Evolutionary conservation across 2,113 vertebrate genomes (phyloP).

Genomic region (Coptodon bakossiorum): DNA sequence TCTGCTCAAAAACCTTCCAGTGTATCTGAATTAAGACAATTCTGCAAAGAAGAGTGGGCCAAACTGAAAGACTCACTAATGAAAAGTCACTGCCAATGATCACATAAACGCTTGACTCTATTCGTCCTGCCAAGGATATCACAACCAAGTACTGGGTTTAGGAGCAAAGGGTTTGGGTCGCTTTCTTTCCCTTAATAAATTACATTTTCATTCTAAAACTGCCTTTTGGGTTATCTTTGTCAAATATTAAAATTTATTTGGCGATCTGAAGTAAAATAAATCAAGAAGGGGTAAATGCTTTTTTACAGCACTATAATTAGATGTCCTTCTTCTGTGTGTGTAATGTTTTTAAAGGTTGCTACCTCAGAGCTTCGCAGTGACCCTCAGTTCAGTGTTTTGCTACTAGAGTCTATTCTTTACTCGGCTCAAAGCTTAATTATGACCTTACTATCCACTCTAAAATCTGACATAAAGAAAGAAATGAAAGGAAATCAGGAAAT

Average conservation of each 20-base stretch:
- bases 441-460: not conserved
- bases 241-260: not conserved
- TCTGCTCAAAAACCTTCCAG: not conserved
- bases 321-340: slow-evolving; percentile 33
- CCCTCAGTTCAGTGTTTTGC: slow-evolving; percentile 24
- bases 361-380: slow-evolving; percentile 44
- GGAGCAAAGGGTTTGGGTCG: not conserved
- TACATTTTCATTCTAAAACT: not conserved
- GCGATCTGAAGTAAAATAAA: not conserved
- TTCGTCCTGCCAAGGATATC: not conserved
- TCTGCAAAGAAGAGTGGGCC: not conserved
- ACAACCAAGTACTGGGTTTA: not conserved
- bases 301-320: not conserved
- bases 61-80: not conserved
- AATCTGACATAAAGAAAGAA: not conserved
- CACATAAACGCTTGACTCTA: not conserved
- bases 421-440: slow-evolving; percentile 33
- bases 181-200: not conserved
- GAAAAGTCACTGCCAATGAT: not conserved
- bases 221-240: accelerated
- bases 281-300: accelerated
- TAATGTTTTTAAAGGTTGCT: slow-evolving; percentile 46
- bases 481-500: not conserved
- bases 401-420: slow-evolving; percentile 17
- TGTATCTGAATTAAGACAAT: not conserved